Conservation (phyloP, 2,888 invertebrate species). For the Andrena chrysosceles region DNA sequence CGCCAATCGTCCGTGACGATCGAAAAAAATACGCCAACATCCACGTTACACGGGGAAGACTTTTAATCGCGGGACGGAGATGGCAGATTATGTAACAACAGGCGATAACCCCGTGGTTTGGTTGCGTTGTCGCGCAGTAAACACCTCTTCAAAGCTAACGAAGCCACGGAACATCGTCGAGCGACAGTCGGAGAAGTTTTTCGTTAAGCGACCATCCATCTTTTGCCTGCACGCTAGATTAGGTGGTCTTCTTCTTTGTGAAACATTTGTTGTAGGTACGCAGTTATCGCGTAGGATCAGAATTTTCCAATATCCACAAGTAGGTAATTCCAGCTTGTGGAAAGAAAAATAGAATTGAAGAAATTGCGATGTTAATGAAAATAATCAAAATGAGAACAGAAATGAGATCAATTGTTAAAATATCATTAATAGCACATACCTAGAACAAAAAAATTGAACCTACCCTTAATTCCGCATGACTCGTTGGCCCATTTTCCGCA, state of each 20-base stretch:
- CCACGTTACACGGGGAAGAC: conserved; percentile 20
- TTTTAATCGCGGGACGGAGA: conserved; percentile 31
- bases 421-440: no score
- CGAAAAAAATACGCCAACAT: conserved; percentile 1
- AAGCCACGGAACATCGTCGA: background rate
- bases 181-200: background rate
- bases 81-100: conserved; percentile 58
- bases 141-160: conserved; percentile 1
- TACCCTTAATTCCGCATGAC: no score
- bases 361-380: no score
- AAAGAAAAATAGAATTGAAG: no score
- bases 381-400: no score
- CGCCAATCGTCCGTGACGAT: conserved; percentile 13
- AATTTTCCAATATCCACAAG: no score
- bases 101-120: conserved; percentile 44
- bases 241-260: background rate
- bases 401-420: no score
- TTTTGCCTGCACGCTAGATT: background rate
- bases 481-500: no score
- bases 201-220: background rate
- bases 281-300: no score
- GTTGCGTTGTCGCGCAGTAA: conserved; percentile 17
- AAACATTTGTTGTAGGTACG: no score
- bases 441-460: no score
- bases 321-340: no score